Evolutionary conservation across 2,113 vertebrate species (phyloP).

Genomic region (Alethe castanea): DNA sequence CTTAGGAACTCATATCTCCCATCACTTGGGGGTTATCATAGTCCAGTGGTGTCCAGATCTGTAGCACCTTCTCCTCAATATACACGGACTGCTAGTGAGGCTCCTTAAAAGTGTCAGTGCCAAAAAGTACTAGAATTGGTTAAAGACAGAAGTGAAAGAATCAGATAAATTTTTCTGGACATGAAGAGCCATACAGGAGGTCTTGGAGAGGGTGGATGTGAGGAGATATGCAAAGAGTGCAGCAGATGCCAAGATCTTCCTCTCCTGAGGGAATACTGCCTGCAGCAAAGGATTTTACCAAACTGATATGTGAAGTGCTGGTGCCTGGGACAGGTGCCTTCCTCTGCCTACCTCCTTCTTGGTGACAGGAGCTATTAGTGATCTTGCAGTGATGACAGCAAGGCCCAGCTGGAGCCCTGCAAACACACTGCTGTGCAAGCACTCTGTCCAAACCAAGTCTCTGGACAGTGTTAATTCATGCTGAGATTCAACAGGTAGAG

Average conservation of each 20-base stretch:
- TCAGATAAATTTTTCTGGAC: background rate
- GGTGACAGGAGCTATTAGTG: fast-evolving
- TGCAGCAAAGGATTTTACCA: background rate
- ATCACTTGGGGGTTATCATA: background rate
- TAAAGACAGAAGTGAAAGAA: background rate
- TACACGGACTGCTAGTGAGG: fast-evolving
- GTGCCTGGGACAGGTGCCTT: background rate
- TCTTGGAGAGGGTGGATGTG: background rate
- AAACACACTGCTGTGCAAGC: background rate
- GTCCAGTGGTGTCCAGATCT: background rate
- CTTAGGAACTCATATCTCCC: background rate
- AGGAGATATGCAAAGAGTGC: background rate
- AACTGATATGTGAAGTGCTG: background rate
- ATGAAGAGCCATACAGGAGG: background rate
- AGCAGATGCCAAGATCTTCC: background rate
- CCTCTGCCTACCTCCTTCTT: background rate
- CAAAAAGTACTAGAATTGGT: background rate
- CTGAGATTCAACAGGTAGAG: background rate
- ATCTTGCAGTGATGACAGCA: background rate
- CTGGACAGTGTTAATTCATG: background rate
- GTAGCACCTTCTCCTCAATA: background rate
- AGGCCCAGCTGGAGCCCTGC: background rate
- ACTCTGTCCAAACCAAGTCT: background rate
- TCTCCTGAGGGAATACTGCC: background rate
- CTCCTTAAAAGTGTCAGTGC: background rate